Base-by-base conservation (phyloP, 1,140 invertebrate species). In the Rhynchophorus ferrugineus region DNA sequence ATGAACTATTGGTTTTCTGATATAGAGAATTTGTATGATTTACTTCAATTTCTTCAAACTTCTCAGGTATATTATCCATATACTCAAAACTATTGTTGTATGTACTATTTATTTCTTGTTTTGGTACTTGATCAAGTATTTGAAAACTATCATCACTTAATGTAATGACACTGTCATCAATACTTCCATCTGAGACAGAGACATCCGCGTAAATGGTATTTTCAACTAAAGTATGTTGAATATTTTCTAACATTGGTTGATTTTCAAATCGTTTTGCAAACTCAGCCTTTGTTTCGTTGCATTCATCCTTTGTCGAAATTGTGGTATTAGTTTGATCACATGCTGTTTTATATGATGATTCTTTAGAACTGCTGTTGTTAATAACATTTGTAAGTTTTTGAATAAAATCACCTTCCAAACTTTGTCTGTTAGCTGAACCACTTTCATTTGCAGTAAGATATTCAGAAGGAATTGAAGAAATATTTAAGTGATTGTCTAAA, bases 11-110 rank as follows among this genome's bases (percentile, higher is more conserved):
- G n/a, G n/a, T 41, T 3, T 2, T n/a, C 20, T 41, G 16, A 41
- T 41, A 41, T 11, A 41, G 20, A 17, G 38, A 41, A 11, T 41
- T 41, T 41, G 38, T 41, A 41, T 41, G 38, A 19, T 41, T 18
- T 17, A 8, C 9, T 37, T 37, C 35, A 9, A 6, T 37, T 37
- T n/a, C 17, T 16, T 37, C 17, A 13, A 6, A 37, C n/a, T n/a
- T n/a, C n/a, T n/a, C n/a, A n/a, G n/a, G n/a, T n/a, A n/a, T n/a
- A n/a, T n/a, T n/a, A n/a, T n/a, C n/a, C n/a, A n/a, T n/a, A n/a
- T n/a, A n/a, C n/a, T n/a, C n/a, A n/a, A n/a, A n/a, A n/a, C n/a
- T n/a, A n/a, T n/a, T n/a, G n/a, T n/a, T n/a, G n/a, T n/a, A n/a
- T n/a, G n/a, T n/a, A n/a, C n/a, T n/a, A n/a, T n/a, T n/a, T n/a